Evolutionary conservation across 2,888 invertebrate species (phyloP), one percentile per base, ranked within the genome.

Genomic region (Drosophila kambysellisi): DNA sequence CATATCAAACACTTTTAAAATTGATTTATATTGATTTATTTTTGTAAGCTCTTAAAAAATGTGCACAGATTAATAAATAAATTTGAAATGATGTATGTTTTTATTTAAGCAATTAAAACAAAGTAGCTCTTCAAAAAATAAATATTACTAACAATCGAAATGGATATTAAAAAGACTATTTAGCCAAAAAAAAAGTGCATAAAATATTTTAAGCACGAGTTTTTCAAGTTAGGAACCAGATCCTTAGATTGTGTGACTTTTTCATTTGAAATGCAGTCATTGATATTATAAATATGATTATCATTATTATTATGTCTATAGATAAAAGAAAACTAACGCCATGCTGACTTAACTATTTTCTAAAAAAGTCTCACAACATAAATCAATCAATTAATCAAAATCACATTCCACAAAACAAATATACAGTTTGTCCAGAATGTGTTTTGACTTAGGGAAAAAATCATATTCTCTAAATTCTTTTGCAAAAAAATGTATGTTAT

Each of bases 341-440:
- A 25, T 25, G 25, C 25, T 25, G 25, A 25, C 25, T 37, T 37
- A 37, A 37, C 17, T 37, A 0, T 7, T 17, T 12, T 3, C 3
- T 12, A 20, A 1, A n/a, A 43, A 46, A 51, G 52, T 52, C 33
- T 46, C 20, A 25, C 15, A 51, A 46, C 57, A 64, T 74, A 74
- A 60, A 69, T 74, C 64, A 74, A 50, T 69, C 71, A n/a, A 25
- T 25, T 51, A 8, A 46, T 46, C 20, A 25, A 56, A 54, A 25
- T 48, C 30, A 20, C 17, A 12, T 33, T 25, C 12, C 66, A 48
- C 52, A 60, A 72, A 20, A 17, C 8, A 30, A 25, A 51, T 41
- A 1, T 25, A 25, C 20, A 25, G 20, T 25, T 25, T 25, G 20
- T 25, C 20, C 20, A 25, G 20, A 25, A 25, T 25, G 20, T 25